A percentile compares a stretch with the other conserved stretches of the same genome.
Conservation (phyloP, 2,113 vertebrate species). For the Lichenostomus cassidix region DNA sequence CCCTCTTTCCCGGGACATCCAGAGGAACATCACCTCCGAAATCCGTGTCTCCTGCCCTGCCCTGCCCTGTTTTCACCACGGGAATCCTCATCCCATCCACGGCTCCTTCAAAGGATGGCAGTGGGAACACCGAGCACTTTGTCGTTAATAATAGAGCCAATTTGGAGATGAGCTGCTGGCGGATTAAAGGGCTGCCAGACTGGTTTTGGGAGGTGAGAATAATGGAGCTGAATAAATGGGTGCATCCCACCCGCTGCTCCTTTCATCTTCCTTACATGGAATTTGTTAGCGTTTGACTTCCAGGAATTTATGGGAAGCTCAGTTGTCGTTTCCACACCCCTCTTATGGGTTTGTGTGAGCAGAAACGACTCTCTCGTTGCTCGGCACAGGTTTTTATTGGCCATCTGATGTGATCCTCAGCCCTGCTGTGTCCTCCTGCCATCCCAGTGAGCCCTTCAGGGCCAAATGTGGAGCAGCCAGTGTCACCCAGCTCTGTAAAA, state of each 20-base stretch:
- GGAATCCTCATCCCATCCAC: background rate
- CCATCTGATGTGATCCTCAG: background rate
- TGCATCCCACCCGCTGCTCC: background rate
- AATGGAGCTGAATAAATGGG: background rate
- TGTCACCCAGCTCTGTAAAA: background rate
- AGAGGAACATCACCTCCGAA: background rate
- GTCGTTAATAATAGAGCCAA: background rate
- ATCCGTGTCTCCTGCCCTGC: background rate
- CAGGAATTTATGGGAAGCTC: background rate
- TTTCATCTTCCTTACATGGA: background rate
- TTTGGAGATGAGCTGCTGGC: background rate
- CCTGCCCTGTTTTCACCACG: fast-evolving
- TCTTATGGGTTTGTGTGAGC: background rate
- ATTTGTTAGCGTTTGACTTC: background rate
- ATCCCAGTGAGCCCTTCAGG: background rate
- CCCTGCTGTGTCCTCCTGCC: background rate
- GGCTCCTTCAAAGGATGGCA: background rate
- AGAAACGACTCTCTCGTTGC: background rate
- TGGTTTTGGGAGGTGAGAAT: background rate
- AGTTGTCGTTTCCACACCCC: background rate
- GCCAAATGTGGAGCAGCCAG: background rate
- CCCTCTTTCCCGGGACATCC: background rate
- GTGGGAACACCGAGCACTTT: background rate
- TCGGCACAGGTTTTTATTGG: background rate
- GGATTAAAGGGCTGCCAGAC: background rate